A percentile compares a stretch with the other conserved stretches of the same genome.
These are phyloP conservation scores for Acanthococcus lagerstroemiae DNA, from an alignment of 2,888 invertebrate species.

Conservation along the genomic window DNA sequence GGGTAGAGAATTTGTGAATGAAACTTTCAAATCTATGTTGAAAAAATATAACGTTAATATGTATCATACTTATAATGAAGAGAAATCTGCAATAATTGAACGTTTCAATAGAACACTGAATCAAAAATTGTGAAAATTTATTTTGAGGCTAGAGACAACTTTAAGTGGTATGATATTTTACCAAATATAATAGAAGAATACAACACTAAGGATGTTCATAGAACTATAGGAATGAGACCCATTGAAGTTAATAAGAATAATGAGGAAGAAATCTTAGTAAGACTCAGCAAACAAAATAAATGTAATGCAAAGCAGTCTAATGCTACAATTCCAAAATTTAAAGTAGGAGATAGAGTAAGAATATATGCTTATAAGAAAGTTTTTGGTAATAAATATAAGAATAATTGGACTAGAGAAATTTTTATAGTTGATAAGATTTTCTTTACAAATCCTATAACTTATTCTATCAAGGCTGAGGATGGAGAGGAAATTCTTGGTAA, in stretches of 20 bases:
- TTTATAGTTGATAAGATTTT: neutral
- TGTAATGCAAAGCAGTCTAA: too few species aligned
- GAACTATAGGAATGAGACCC: neutral
- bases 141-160: slow-evolving; percentile 7
- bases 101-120: slow-evolving; percentile 16
- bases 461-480: neutral
- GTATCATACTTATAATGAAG: slow-evolving; percentile 16
- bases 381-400: slow-evolving; percentile 1
- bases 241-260: slow-evolving; percentile 11
- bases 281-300: neutral
- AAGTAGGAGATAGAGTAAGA: slow-evolving; percentile 5
- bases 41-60: slow-evolving; percentile 7
- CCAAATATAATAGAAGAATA: slow-evolving; percentile 3
- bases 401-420: slow-evolving; percentile 5
- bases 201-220: neutral
- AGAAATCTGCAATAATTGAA: slow-evolving; percentile 13
- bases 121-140: slow-evolving; percentile 11
- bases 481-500: slow-evolving; percentile 3
- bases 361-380: slow-evolving; percentile 3
- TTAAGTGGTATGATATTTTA: slow-evolving; percentile 2
- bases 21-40: slow-evolving; percentile 6
- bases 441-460: neutral
- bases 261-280: slow-evolving; percentile 12
- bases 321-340: slow-evolving; percentile 15
- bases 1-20: neutral